Percentiles rank a stretch among this genome's conserved stretches.
phyloP scores from a whole-genome alignment of 2,888 invertebrate genomes.

The Crocallis elinguaria region DNA sequence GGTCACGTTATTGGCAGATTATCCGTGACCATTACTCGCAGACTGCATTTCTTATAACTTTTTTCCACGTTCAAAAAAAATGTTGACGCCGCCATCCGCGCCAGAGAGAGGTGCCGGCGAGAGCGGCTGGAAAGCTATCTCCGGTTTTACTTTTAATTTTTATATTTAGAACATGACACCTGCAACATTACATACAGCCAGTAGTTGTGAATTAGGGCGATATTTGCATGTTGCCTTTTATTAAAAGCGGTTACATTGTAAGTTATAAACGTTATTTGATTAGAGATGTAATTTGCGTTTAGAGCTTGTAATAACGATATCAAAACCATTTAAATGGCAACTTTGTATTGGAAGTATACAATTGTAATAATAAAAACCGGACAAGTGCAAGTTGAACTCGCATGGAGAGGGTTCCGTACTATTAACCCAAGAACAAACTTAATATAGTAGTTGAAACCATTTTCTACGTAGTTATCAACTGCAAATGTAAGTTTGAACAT shows the following conservation, averaged over 20 bases:
- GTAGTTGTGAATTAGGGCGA: slow-evolving; percentile 42
- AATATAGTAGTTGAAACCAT: no score
- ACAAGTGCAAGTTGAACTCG: no score
- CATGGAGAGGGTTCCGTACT: no score
- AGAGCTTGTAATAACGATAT: no score
- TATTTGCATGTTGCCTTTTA: slow-evolving; percentile 39
- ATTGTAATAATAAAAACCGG: no score
- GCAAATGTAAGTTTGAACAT: no score
- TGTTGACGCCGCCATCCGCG: slow-evolving; percentile 54
- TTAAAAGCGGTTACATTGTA: background rate
- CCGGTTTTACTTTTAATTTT: slow-evolving; percentile 74
- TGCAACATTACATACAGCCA: slow-evolving; percentile 8
- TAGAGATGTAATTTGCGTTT: no score
- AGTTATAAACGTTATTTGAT: background rate
- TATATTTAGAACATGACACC: slow-evolving; percentile 55
- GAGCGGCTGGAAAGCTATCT: slow-evolving; percentile 71
- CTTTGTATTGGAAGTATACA: no score
- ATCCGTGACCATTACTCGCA: background rate
- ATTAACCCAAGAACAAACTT: no score
- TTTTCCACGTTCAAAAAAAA: slow-evolving; percentile 37
- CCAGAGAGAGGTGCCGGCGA: slow-evolving; percentile 67
- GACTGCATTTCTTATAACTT: background rate
- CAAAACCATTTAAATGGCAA: no score
- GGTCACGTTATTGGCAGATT: no score
- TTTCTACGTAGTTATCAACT: no score